phyloP scores from a whole-genome alignment of 2,797 vertebrate species.

The Sylvilagus floridanus region DNA sequence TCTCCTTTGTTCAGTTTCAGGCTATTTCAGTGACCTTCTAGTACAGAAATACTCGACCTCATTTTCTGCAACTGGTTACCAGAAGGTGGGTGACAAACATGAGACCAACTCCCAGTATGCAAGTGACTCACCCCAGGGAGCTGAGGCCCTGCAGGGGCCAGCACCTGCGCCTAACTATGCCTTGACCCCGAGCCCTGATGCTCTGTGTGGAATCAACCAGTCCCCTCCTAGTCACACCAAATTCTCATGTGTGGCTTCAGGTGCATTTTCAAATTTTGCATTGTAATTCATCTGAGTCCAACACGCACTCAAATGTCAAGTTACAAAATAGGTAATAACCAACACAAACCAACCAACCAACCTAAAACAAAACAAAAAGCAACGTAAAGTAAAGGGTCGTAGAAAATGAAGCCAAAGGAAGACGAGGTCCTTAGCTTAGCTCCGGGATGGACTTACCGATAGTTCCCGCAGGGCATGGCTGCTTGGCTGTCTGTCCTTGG shows the following conservation, averaged over 20 bases:
- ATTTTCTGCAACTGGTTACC: background rate
- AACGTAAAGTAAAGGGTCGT: background rate
- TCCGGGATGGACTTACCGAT: conserved; percentile 89
- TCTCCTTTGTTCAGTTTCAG: background rate
- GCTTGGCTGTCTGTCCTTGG: conserved; percentile 93
- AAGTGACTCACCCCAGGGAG: background rate
- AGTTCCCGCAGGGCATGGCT: conserved; percentile 94
- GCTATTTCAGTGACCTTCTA: background rate
- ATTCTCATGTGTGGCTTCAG: background rate
- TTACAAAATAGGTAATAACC: background rate
- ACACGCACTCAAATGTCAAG: background rate
- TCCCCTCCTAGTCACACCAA: background rate
- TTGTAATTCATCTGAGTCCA: background rate
- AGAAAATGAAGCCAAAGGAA: background rate
- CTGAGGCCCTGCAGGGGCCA: background rate
- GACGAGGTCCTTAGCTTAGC: background rate
- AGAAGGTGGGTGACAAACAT: background rate
- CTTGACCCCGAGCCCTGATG: background rate
- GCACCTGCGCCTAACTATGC: background rate
- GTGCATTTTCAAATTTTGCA: conserved; percentile 18
- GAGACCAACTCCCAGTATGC: background rate
- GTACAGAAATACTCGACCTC: background rate
- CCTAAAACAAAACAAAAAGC: too few species aligned
- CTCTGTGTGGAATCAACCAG: background rate
- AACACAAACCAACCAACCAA: too few species aligned